These are phyloP conservation scores for Sitta europaea DNA, from an alignment of 2,113 vertebrate species.

Conservation along the genomic window DNA sequence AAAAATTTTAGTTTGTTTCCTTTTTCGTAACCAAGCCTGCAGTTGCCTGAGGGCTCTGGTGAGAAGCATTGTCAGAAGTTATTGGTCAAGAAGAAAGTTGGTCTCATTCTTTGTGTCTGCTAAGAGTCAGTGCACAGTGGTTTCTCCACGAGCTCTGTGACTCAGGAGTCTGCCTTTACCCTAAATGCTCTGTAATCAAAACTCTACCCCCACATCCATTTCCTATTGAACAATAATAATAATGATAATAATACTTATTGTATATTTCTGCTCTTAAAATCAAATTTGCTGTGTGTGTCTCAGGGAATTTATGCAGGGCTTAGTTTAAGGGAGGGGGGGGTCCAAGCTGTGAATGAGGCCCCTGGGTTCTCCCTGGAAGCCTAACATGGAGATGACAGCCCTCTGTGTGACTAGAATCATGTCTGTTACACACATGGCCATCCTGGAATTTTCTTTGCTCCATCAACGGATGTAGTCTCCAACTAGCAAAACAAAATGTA, in stretches of 20 bases:
- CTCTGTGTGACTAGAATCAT: background rate
- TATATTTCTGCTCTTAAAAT: background rate
- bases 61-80: background rate
- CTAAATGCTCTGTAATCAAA: slow-evolving; percentile 1
- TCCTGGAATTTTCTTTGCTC: background rate
- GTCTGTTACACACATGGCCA: background rate
- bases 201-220: fast-evolving
- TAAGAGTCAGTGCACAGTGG: background rate
- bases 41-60: background rate
- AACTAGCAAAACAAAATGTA: background rate
- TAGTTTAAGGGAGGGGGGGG: background rate
- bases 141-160: fast-evolving
- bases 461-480: background rate
- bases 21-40: background rate
- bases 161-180: background rate
- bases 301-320: background rate
- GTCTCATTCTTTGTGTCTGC: background rate
- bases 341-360: background rate
- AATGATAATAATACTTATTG: background rate
- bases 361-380: background rate
- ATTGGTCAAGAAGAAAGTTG: background rate
- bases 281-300: background rate
- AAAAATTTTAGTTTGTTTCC: background rate
- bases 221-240: background rate
- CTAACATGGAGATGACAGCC: background rate